These are phyloP conservation scores for Azorinus chamasolen DNA, from an alignment of 2,888 invertebrate genomes.

Conservation along the genomic window DNA sequence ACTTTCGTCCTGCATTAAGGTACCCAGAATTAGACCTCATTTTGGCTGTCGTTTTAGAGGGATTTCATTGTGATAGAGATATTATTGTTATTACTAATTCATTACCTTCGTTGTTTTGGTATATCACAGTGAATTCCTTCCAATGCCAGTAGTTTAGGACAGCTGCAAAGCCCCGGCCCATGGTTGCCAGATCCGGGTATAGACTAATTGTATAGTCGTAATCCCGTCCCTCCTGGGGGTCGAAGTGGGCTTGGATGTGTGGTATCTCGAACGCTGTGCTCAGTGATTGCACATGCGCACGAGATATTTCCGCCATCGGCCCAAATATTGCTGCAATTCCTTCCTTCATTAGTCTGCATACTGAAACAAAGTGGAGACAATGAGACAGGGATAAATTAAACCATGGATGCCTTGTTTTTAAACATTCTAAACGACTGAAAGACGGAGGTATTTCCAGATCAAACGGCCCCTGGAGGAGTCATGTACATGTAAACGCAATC, in stretches of 20 bases:
- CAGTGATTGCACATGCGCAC: conserved; percentile 93
- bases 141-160: conserved; percentile 92
- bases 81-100: too few species aligned
- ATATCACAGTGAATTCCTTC: conserved; percentile 94
- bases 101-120: conserved; percentile 94
- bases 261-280: conserved; percentile 95
- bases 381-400: too few species aligned
- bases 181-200: conserved; percentile 91
- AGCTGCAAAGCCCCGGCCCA: conserved; percentile 94
- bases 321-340: conserved; percentile 95
- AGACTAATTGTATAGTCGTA: conserved; percentile 93
- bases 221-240: conserved; percentile 91
- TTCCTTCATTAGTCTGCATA: conserved; percentile 92
- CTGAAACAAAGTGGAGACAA: too few species aligned
- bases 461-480: too few species aligned
- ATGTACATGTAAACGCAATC: too few species aligned
- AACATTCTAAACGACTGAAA: too few species aligned
- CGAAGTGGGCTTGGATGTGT: conserved; percentile 93
- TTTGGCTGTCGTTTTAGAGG: too few species aligned
- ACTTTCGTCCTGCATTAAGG: too few species aligned
- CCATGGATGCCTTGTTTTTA: too few species aligned
- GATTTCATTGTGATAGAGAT: too few species aligned
- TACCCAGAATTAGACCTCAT: too few species aligned
- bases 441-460: too few species aligned
- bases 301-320: conserved; percentile 90